Evolutionary conservation across 1,140 invertebrate genomes (phyloP), one percentile per base, ranked within the genome.

Genomic region (Pseudomyrmex sp.): DNA sequence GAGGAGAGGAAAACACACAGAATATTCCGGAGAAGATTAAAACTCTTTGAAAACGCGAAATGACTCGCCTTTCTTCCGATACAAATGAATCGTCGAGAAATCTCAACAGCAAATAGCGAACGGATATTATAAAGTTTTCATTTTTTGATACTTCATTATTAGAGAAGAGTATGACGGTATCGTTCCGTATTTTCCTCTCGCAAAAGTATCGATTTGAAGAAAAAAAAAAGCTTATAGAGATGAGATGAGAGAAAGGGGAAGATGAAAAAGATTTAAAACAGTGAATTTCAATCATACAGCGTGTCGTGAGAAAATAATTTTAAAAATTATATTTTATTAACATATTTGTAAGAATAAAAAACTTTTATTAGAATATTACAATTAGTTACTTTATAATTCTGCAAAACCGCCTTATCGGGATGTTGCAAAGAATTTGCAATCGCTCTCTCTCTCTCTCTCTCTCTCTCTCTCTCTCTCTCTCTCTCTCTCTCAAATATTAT

Each of bases 51-150:
- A 58, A 77, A 77, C 4, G 35, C 18, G 15, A 15, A 7, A 59
- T 69, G 18, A 66, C 20, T 23, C 65, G 5, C 1, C 35, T 7
- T 18, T 35, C 35, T 69, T 79, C 12, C 12, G 54, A 69, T 54
- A 65, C 63, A 79, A 58, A 79, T 79, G 65, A 79, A 44, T 26
- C 76, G 46, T 70, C 76, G 50, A 69, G 54, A 79, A 15, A 69
- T 59, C 58, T 79, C 65, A 79, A 79, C 70, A 48, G 65, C 20
- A 79, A 79, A 79, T 48, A 20, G 54, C 20, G 70, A 35, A 12
- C 48, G 65, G 7, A 69, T 58, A 44, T 79, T 79, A 48, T 12
- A 15, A 69, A 70, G 69, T 70, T 79, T 70, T 58, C 65, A 26
- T 58, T 79, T 15, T 12, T 9, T 13, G 50, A 70, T 79, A 79